Base-by-base conservation (phyloP, 2,113 vertebrate genomes). In the Syngnathus scovelli region DNA sequence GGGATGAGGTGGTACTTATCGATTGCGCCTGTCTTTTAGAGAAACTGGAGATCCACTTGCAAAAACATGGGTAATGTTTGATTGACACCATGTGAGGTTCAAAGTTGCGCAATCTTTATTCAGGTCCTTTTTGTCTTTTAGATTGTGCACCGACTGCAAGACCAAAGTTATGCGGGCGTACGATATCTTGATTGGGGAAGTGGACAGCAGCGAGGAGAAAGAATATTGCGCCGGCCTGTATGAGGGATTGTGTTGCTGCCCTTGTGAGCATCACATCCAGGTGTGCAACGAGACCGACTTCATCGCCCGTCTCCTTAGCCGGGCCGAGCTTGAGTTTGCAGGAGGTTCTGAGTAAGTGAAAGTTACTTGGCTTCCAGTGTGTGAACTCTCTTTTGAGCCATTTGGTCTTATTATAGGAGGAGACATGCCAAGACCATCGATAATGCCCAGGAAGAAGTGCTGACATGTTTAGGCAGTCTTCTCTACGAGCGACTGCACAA, bases 391-490 rank as follows among this genome's bases (percentile, higher is more conserved):
- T 5, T 70, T 38, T 1, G 41, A 38, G 6, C 58, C 27, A 2
- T 11, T 16, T 38, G 11, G 36, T 44, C 86, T 88, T 16, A 8
- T 51, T 4, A 18, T 48, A 94, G 95, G 84, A 96, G 98, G 85
- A 92, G 95, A 71, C 97, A 99, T 73, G 96, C 97, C 69, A 99
- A 98, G 88, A 99, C 97, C 69, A 98, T 99, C 82, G 97, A 98
- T 69, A 93, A 97, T 74, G 97, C 97, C 75, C 97, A 99, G 89
- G 95, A 98, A 86, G 97, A 98, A 88, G 97, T 99, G 75, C 88
- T 99, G 74, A 98, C 95, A 61, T 98, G 96, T 88, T 87, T 99
- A 86, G 97, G 95, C 38, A 96, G 98, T 89, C 95, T 98, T 77
- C 92, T 99, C 10, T 98, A 96, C 43, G 96, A 99, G 88, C 90